Percentiles rank a stretch among this genome's conserved stretches.
phyloP scores from a whole-genome alignment of 1,140 invertebrate genomes.

The Papilio machaon region DNA sequence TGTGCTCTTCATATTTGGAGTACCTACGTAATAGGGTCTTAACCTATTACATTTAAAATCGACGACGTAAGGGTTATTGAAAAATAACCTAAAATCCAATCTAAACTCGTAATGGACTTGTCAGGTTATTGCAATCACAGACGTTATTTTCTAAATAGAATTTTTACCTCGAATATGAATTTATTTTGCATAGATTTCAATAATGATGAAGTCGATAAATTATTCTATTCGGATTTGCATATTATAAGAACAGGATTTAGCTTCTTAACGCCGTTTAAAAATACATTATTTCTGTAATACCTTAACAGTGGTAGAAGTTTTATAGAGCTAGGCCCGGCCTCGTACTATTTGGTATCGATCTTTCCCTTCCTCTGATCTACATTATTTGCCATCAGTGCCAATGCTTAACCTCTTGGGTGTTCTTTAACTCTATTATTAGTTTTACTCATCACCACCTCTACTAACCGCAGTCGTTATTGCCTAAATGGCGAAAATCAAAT shows the following conservation, averaged over 20 bases:
- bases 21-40: not conserved
- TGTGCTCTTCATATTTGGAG: not conserved
- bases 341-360: no score
- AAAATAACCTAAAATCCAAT: constrained; percentile 8
- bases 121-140: constrained; percentile 18
- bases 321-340: no score
- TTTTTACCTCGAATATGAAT: not conserved
- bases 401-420: no score
- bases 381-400: no score
- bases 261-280: not conserved
- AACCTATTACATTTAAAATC: not conserved
- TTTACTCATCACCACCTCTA: no score
- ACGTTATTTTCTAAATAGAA: constrained; percentile 25
- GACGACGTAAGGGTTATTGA: not conserved
- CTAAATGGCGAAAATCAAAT: no score
- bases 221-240: constrained; percentile 12
- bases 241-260: constrained; percentile 15
- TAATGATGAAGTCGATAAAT: constrained; percentile 25
- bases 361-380: no score
- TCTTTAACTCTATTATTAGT: no score
- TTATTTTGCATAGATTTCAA: constrained; percentile 31
- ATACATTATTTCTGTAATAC: not conserved
- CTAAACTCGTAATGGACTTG: not conserved
- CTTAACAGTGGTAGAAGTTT: not conserved
- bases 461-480: no score